Conservation (phyloP, 2,113 vertebrate species). For the Caracal caracal region DNA sequence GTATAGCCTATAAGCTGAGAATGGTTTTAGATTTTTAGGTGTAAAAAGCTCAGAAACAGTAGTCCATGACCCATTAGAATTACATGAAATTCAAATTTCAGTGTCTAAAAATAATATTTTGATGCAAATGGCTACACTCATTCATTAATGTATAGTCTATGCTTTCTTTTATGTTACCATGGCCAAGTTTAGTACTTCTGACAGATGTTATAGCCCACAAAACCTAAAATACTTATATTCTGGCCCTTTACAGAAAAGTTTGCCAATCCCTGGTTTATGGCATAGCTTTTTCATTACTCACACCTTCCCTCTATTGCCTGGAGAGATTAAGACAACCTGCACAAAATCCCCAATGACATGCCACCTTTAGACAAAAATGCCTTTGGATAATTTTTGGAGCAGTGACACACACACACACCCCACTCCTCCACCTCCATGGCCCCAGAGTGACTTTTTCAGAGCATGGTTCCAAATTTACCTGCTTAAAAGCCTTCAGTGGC, state of each 20-base stretch:
- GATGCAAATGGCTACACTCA: background rate
- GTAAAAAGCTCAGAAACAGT: background rate
- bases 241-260: background rate
- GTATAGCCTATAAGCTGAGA: background rate
- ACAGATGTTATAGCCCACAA: background rate
- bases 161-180: background rate
- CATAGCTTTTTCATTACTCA: background rate
- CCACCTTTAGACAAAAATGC: background rate
- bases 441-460: background rate
- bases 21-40: background rate
- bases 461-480: background rate
- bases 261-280: background rate
- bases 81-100: conserved; percentile 40
- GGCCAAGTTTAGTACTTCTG: background rate
- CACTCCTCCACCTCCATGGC: background rate
- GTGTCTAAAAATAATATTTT: background rate
- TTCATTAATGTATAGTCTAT: background rate
- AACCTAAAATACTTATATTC: background rate
- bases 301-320: background rate
- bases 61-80: background rate
- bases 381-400: background rate
- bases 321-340: background rate
- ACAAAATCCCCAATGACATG: background rate
- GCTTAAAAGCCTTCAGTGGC: background rate
- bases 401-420: background rate